Evolutionary conservation across 2,797 vertebrate species (phyloP).

Genomic region (Agapornis canus): DNA sequence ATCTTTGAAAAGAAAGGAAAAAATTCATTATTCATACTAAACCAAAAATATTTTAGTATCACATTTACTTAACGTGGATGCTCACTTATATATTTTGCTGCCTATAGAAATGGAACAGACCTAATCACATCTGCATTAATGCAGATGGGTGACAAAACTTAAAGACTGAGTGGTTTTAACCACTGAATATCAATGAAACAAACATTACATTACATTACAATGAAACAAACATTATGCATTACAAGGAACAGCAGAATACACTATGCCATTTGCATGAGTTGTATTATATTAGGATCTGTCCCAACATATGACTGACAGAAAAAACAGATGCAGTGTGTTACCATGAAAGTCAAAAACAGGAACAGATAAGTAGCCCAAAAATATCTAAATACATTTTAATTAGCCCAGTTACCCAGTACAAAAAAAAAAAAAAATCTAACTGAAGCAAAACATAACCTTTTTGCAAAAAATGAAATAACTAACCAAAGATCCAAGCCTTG

Average conservation of each 20-base stretch:
- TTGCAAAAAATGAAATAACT: background rate
- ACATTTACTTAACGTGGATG: background rate
- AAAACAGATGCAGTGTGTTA: background rate
- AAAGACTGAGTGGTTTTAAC: background rate
- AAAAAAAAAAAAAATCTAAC: background rate
- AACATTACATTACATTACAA: too few relatives aligned
- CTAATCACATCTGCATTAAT: background rate
- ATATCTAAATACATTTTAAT: background rate
- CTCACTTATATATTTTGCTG: background rate
- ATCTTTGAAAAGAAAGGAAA: background rate
- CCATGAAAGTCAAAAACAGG: background rate
- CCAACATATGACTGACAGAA: background rate
- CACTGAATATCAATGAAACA: background rate
- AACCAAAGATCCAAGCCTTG: background rate
- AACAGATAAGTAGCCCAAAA: background rate
- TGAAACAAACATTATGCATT: background rate
- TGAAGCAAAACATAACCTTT: background rate
- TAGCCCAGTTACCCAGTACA: rapidly evolving
- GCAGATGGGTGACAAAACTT: background rate
- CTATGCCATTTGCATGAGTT: background rate
- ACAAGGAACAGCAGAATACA: background rate
- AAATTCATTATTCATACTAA: background rate
- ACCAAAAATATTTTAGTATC: background rate
- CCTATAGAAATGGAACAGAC: background rate
- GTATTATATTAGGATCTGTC: background rate